Evolutionary conservation across 2,888 invertebrate species (phyloP), one percentile per base, ranked within the genome.

Genomic region (Heliconius hortense): DNA sequence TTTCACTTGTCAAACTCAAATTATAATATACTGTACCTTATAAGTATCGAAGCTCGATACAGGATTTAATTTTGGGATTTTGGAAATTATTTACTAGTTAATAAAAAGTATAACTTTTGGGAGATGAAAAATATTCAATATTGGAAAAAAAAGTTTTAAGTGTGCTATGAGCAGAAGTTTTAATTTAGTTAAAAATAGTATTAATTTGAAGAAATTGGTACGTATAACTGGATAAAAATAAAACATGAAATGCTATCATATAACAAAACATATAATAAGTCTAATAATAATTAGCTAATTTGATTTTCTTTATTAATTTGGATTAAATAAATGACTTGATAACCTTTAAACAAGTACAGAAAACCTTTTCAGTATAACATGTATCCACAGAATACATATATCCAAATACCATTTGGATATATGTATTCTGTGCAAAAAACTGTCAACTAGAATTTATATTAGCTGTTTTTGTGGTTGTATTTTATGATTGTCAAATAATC

Each of bases 401-500:
- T 35, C 48, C 48, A 21, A 48, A 21, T 7, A 21, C 18, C 2
- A 0, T 43, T 48, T 48, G 18, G 3, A 2, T 39, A 39, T 39
- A 39, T 39, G 39, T 48, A 2, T 48, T 48, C 48, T 48, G 18
- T 48, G 18, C 7, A 18, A 48, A 31, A 48, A 48, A 48, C 2
- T 56, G 56, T n/a, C 56, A 26, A 60, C 13, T 24, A 24, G 24
- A 60, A 15, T 26, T 59, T 26, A 15, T 26, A 24, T 13, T 66
- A 39, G 66, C 66, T 66, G 24, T 56, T n/a, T 2, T 56, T n/a
- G n/a, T 66, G 24, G 66, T 24, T 15, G 24, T 39, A 39, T 39
- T 66, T 66, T 66, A 15, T 24, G 43, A 66, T 24, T 66, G 35
- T 64, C 35, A 64, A 66, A 63, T 31, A 31, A 39, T 39, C 24